A percentile compares a stretch with the other conserved stretches of the same genome.
Conservation (phyloP, 2,113 vertebrate genomes). For the Eublepharis macularius region DNA sequence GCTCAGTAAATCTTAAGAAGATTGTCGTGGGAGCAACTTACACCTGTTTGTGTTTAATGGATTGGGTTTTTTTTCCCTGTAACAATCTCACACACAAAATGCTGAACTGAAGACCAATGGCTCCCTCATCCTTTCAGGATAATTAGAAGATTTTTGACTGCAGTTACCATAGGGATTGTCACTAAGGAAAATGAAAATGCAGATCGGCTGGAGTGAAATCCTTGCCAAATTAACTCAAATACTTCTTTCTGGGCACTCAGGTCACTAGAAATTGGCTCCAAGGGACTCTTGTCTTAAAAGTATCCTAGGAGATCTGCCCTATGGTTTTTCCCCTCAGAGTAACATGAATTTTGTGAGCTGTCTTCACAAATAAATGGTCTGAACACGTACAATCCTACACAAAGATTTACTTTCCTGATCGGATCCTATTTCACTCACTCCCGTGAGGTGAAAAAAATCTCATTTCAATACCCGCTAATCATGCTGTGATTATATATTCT, state of each 20-base stretch:
- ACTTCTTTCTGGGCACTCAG: background rate
- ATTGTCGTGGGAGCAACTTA: background rate
- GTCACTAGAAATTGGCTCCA: background rate
- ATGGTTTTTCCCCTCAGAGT: background rate
- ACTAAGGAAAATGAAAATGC: conserved; percentile 2
- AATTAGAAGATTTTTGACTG: background rate
- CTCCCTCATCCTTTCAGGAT: background rate
- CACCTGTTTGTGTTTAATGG: background rate
- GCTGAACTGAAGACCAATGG: background rate
- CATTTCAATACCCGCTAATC: background rate
- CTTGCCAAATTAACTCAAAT: background rate
- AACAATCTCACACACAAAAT: background rate
- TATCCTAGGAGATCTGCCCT: background rate
- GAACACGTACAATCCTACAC: background rate
- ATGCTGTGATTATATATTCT: too few species aligned
- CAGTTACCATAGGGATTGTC: background rate
- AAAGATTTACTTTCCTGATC: background rate
- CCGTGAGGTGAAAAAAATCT: background rate
- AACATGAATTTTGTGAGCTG: background rate
- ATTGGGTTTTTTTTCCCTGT: background rate
- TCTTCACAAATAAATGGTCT: background rate
- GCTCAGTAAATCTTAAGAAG: background rate
- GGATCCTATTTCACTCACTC: background rate
- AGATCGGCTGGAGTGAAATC: background rate
- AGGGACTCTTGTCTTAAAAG: background rate